Conservation (phyloP, 2,888 invertebrate genomes). For the Hartigia nigra region DNA sequence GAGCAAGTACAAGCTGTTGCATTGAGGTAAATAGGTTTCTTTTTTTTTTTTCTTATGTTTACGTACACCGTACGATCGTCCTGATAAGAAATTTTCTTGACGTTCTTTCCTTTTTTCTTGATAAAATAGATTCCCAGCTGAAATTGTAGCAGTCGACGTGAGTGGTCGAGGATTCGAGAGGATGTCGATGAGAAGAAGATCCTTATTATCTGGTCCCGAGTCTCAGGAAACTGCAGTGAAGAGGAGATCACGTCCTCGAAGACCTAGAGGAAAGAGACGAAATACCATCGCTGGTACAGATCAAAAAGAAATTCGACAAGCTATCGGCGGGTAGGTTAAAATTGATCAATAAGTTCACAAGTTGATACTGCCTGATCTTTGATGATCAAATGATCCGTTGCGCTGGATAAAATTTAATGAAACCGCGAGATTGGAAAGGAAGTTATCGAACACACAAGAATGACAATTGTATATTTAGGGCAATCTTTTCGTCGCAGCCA, state of each 20-base stretch:
- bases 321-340: constrained; percentile 83
- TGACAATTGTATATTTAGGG: constrained; percentile 16
- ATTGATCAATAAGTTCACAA: no score
- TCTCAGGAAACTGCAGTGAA: constrained; percentile 67
- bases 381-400: constrained; percentile 31
- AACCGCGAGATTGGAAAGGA: constrained; percentile 3
- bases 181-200: constrained; percentile 87
- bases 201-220: constrained; percentile 70
- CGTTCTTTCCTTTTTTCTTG: not conserved
- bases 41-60: constrained; percentile 40
- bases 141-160: constrained; percentile 89
- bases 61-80: not conserved
- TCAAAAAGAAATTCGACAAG: constrained; percentile 89
- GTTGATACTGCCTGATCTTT: no score
- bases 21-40: constrained; percentile 77
- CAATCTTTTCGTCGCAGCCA: not conserved
- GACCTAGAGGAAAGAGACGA: constrained; percentile 84
- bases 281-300: constrained; percentile 93
- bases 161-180: constrained; percentile 89
- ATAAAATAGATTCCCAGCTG: constrained; percentile 80
- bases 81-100: not conserved
- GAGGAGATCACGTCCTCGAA: constrained; percentile 78
- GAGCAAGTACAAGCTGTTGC: constrained; percentile 87
- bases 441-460: constrained; percentile 39
- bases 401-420: constrained; percentile 37